Base-by-base conservation (phyloP, 2,797 vertebrate species). In the Gambusia yucatana region DNA sequence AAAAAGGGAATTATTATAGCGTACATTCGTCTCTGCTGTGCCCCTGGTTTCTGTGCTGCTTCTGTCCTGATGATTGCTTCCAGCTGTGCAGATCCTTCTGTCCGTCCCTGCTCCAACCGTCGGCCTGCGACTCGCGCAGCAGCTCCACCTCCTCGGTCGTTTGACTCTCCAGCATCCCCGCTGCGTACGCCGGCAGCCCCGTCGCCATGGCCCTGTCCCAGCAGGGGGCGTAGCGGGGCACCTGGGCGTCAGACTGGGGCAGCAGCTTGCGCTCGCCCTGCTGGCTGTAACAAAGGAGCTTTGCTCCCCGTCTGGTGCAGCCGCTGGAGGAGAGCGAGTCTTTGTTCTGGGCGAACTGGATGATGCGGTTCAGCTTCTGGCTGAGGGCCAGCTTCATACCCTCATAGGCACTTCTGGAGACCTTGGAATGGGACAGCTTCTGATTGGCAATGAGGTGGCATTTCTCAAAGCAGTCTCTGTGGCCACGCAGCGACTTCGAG, bases 391-490 rank as follows among this genome's bases (percentile, higher is more conserved):
- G 96, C 95, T 99, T 99, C 92, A 99, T 94, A 88, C 97, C 98
- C 94, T 98, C 97, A 6, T 99, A 99, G 72, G 97, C 91, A 93
- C 97, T 98, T 92, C 96, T 96, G 74, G 98, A 96, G 50, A 96
- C 96, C 90, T 97, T 98, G 92, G 97, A 96, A 65, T 94, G 96
- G 0, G 97, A 96, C 91, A 97, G 96, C 92, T 97, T 98, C 91
- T 99, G 98, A 93, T 99, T 98, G 92, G 98, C 98, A 75, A 99
- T 99, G 91, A 98, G 96, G 91, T 99, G 98, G 90, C 96, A 99
- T 92, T 99, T 99, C 93, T 99, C 97, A 89, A 99, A 99, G 94
- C 98, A 99, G 95, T 98, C 97, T 93, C 97, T 97, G 95, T 99
- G 98, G 41, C 98, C 98, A 3, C 98, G 96, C 82, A 99, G 91